Percentiles rank a stretch among this genome's conserved stretches.
Conservation (phyloP, 2,888 invertebrate genomes). For the Athetis lepigone region DNA sequence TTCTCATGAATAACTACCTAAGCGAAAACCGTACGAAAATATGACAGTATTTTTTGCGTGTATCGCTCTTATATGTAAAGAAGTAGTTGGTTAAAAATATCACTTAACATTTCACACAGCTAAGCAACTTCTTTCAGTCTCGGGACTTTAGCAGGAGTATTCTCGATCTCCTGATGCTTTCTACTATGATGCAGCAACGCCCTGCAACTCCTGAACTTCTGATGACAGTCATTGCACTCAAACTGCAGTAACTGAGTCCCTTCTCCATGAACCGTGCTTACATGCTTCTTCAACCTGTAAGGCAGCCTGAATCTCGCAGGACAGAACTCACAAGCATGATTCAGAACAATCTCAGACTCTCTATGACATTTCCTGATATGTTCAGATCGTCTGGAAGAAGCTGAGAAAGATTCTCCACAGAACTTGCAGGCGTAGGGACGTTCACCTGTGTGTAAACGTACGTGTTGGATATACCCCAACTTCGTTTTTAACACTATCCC, state of each 20-base stretch:
- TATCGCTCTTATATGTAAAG: too few species aligned
- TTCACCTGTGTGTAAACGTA: slow-evolving; percentile 84
- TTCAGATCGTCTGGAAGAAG: slow-evolving; percentile 82
- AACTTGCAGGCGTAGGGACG: slow-evolving; percentile 78
- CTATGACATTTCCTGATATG: slow-evolving; percentile 78
- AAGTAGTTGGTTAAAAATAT: not conserved
- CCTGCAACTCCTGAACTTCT: slow-evolving; percentile 77
- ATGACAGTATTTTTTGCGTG: too few species aligned
- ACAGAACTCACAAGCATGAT: slow-evolving; percentile 77
- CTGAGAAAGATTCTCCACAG: slow-evolving; percentile 81
- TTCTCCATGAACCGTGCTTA: slow-evolving; percentile 70
- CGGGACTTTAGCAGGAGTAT: slow-evolving; percentile 11
- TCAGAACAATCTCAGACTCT: slow-evolving; percentile 67
- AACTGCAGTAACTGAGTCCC: slow-evolving; percentile 61
- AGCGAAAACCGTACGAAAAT: too few species aligned
- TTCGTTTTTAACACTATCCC: slow-evolving; percentile 76
- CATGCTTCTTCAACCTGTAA: slow-evolving; percentile 75
- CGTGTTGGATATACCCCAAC: slow-evolving; percentile 80
- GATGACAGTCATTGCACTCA: slow-evolving; percentile 75
- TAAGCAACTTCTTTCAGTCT: slow-evolving; percentile 15
- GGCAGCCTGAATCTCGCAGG: slow-evolving; percentile 80
- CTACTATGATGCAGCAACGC: slow-evolving; percentile 78
- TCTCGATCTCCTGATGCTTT: slow-evolving; percentile 69
- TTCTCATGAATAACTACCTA: too few species aligned
- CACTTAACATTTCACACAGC: not conserved